Evolutionary conservation across 2,888 invertebrate genomes (phyloP), one percentile per base, ranked within the genome.

Genomic region (Microchrysa polita): DNA sequence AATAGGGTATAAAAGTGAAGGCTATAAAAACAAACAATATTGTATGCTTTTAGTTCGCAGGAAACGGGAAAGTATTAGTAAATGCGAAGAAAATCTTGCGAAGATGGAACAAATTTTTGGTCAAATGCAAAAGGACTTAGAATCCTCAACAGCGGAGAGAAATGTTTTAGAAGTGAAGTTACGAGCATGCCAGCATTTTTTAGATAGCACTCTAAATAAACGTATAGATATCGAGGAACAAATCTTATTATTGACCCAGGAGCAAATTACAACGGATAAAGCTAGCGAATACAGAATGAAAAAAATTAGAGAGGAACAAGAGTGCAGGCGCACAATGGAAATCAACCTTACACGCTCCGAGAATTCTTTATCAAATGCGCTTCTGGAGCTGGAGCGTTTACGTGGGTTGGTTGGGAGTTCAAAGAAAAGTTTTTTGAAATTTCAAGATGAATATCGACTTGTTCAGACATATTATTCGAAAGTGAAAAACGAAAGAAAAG

Each of bases 251-350:
- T 87, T 89, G 74, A 84, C 93, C 0, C 91, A 92, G 79, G 90
- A 91, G 12, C 90, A 91, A 79, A 81, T 91, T 5, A 87, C 90
- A 5, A 89, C 90, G 57, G 91, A 92, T 78, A 93, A 92, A 79
- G 89, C 90, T 0, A 88, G 90, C 4, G 83, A 89, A 81, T 83
- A 82, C 75, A 80, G 84, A 7, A 74, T 83, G 20, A 87, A 87
- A 79, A 77, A 86, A 5, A 78, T 88, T 4, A 81, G 83, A 14
- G 84, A 86, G 27, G 77, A 83, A 0, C 87, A 87, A 75, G 85
- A 86, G 40, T 81, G 82, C 55, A 84, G 87, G 55, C 82, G 86
- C 42, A 81, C 82, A 22, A 79, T 85, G 61, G 87, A 85, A 76
- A 74, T 82, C 22, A 80, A 79, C n/a, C 77, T 84, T 55, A 79